A percentile compares a stretch with the other conserved stretches of the same genome.
phyloP scores from a whole-genome alignment of 2,888 invertebrate species.

The Nephrotoma flavescens region DNA sequence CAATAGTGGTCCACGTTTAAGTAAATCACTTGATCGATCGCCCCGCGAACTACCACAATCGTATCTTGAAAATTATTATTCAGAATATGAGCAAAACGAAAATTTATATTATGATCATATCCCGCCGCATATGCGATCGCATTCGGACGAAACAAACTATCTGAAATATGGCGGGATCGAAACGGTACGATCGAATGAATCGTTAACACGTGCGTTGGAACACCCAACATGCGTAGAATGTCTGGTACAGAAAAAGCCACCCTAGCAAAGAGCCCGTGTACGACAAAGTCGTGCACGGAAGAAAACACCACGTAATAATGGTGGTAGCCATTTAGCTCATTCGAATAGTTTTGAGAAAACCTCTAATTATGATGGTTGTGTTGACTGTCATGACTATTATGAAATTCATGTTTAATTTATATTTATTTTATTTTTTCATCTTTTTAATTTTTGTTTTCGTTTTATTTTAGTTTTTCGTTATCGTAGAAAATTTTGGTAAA shows the following conservation, averaged over 20 bases:
- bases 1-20: conserved; percentile 20
- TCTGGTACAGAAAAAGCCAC: conserved; percentile 39
- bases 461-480: neutral
- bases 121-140: conserved; percentile 21
- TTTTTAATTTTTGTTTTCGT: neutral
- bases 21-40: conserved; percentile 30
- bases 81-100: conserved; percentile 16
- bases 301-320: conserved; percentile 27
- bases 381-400: conserved; percentile 32
- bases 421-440: neutral
- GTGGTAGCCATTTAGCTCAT: conserved; percentile 14
- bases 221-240: conserved; percentile 61
- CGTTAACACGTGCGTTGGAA: conserved; percentile 42
- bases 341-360: conserved; percentile 11
- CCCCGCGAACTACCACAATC: conserved; percentile 17
- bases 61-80: conserved; percentile 21
- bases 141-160: conserved; percentile 31
- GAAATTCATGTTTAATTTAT: conserved; percentile 44
- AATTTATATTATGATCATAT: neutral
- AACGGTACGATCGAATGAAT: conserved; percentile 39
- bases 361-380: conserved; percentile 21
- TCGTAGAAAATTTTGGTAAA: neutral
- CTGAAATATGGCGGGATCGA: conserved; percentile 28
- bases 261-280: conserved; percentile 48
- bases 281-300: conserved; percentile 47